Base-by-base conservation (phyloP, 2,113 vertebrate genomes). In the Marmota monax region DNA sequence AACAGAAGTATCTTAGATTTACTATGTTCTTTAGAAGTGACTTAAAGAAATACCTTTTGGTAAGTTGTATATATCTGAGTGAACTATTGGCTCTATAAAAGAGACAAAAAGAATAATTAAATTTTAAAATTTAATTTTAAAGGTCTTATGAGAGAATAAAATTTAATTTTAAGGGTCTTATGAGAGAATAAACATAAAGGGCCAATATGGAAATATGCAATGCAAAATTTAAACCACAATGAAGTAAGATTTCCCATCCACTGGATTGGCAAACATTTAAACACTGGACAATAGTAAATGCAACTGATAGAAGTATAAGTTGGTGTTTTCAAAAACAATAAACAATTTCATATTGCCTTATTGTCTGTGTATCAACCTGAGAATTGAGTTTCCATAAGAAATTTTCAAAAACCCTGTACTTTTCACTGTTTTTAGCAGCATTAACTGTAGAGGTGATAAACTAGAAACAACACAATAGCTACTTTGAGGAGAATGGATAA, bases 1-100 rank as follows among this genome's bases (percentile, higher is more conserved):
- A 96, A 97, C 1, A 98, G 97, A 80, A 5, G 76, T 97, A 90
- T 37, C 17, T 27, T 58, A 92, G n/a, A 76, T 1, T 92, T 86
- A 82, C 16, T 76, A 32, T 67, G 42, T 51, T 86, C 94, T 94
- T 95, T 97, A 97, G 94, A 96, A 98, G n/a, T 96, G 89, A 96
- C 95, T 92, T 95, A 88, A 90, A 95, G 58, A 97, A 97, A 96
- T 95, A 96, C 29, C 22, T 98, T 97, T 89, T 91, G 74, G 61
- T 95, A 95, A n/a, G 10, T 58, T 76, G 7, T 51, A 53, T 63
- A 51, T 88, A 65, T 25, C 56, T 79, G 78, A 94, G 92, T 48
- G 39, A 39, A 22, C 65, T 90, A 11, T 32, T 83, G 56, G 48
- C 4, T 95, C 39, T 53, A 1, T 90, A 56, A 96, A 88, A 88